Conservation (phyloP, 2,888 invertebrate genomes). For the Thyatira batis region DNA sequence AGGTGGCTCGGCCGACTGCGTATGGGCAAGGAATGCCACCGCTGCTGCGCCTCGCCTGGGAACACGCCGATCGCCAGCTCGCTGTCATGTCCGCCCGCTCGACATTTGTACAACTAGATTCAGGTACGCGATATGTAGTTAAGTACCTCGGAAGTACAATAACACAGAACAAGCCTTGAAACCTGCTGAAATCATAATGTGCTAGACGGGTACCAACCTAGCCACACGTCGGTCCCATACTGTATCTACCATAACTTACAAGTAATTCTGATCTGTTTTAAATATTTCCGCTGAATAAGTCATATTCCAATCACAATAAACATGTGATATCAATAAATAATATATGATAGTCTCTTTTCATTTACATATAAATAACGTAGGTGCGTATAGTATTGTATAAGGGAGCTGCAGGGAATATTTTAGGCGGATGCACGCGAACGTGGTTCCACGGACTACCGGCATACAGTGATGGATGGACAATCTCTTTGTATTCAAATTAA, state of each 20-base stretch:
- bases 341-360: too few species aligned
- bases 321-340: too few species aligned
- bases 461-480: constrained; percentile 28
- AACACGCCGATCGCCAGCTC: constrained; percentile 48
- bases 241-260: too few species aligned
- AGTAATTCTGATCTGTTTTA: too few species aligned
- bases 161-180: neutral
- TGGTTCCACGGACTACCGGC: constrained; percentile 42
- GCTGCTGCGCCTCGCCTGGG: constrained; percentile 60
- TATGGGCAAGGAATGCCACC: constrained; percentile 76
- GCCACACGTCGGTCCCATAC: too few species aligned
- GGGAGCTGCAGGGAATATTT: constrained; percentile 25
- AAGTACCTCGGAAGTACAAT: constrained; percentile 40
- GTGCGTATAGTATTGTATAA: neutral
- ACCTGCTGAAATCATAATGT: neutral
- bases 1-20: constrained; percentile 59
- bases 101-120: constrained; percentile 56
- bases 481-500: constrained; percentile 69
- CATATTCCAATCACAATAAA: too few species aligned
- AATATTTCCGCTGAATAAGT: too few species aligned
- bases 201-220: too few species aligned
- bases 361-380: too few species aligned
- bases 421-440: constrained; percentile 29
- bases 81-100: constrained; percentile 29
- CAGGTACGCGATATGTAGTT: constrained; percentile 48